Base-by-base conservation (phyloP, 2,888 invertebrate genomes). In the Mythimna albipuncta region DNA sequence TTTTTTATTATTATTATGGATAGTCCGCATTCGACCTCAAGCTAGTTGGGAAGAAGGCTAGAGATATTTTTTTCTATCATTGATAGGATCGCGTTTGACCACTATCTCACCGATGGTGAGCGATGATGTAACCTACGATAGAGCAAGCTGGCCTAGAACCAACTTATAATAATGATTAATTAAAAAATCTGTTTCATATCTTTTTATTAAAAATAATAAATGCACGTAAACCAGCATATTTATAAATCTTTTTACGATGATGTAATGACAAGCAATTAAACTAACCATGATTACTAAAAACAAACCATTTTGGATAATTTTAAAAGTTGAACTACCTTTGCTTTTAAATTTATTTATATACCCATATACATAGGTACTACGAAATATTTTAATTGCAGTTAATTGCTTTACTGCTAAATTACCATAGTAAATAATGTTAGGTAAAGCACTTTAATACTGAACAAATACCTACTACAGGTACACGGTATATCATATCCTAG, bases 231-330 rank as follows among this genome's bases (percentile, higher is more conserved):
- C 16, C 19, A 63, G 16, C 11, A 1, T 21, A 69, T 26, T 26
- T 26, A 26, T 58, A 32, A 62, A 62, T 47, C 50, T 69, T 16
- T 19, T 2, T 21, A 10, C 59, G 77, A 64, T 79, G 82, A 79
- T 77, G 71, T 64, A 66, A 79, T 64, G 1, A 6, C 9, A 44
- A 54, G 35, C 19, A 63, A 78, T 81, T 76, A 63, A 64, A 38
- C n/a, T 13, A 62, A 52, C 13, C 2, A 44, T 52, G 26, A 61
- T 67, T 52, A 54, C 55, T 62, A 38, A 63, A 63, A 59, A 50
- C 41, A 19, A 54, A 11, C 59, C 6, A 11, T 61, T 69, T 77
- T 50, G 11, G 19, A 16, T 6, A 47, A 16, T 63, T 59, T 38
- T 32, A 6, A 26, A 52, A 19, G 47, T 47, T 35, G 11, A 41